phyloP scores from a whole-genome alignment of 92 coral and sea anemone genomes.

The Meandrina meandrites region DNA sequence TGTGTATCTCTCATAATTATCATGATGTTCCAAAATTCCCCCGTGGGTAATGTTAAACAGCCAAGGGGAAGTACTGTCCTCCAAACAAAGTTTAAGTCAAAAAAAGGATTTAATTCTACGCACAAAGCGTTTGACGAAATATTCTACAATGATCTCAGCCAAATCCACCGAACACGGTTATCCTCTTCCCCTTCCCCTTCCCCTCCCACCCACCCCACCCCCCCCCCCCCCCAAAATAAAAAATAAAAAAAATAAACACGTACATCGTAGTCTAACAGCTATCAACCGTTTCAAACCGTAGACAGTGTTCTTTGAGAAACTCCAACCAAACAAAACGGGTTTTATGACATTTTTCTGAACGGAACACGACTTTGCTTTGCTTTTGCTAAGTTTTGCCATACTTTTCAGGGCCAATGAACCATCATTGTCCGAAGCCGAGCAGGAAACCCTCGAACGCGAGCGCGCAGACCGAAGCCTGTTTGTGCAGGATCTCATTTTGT shows the following conservation, averaged over 20 bases:
- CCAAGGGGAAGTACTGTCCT: background rate
- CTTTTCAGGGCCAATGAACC: conserved; percentile 84
- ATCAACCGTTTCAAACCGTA: background rate
- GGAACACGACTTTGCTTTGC: background rate
- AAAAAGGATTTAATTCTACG: too few species aligned
- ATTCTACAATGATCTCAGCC: too few species aligned
- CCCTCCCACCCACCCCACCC: too few species aligned
- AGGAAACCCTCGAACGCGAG: conserved; percentile 80
- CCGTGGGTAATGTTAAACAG: background rate
- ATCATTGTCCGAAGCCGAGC: conserved; percentile 83
- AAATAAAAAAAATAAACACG: background rate
- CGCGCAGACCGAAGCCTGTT: conserved; percentile 92
- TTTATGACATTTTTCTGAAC: background rate
- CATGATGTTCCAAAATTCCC: background rate
- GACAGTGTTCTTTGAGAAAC: background rate
- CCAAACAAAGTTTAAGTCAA: background rate
- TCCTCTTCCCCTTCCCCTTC: too few species aligned
- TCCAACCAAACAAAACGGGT: background rate
- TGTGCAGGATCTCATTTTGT: conserved; percentile 96
- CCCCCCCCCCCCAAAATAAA: too few species aligned
- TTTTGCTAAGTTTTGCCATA: background rate
- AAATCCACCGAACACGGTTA: too few species aligned
- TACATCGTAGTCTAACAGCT: background rate
- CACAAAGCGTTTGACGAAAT: too few species aligned
- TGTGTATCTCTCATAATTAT: background rate